Percentiles rank a stretch among this genome's conserved stretches.
Evolutionary conservation across 2,113 vertebrate genomes (phyloP).

Genomic region (Lophura nycthemera): DNA sequence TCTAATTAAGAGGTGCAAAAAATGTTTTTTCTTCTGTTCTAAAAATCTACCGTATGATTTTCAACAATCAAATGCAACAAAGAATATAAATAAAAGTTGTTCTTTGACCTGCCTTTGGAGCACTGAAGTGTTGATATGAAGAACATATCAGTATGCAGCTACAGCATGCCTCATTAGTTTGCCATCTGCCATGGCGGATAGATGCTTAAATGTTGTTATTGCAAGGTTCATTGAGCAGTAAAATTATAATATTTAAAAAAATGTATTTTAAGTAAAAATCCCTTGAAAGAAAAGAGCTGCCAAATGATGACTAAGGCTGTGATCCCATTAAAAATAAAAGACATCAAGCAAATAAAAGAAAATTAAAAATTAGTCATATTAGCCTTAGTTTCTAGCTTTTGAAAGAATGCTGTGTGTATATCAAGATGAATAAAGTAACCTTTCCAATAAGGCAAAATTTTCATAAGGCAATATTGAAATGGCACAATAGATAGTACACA

Average conservation of each 20-base stretch:
- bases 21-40: neutral
- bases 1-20: conserved; percentile 58
- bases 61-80: conserved; percentile 38
- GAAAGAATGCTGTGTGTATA: neutral
- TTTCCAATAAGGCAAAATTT: conserved; percentile 21
- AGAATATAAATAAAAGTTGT: conserved; percentile 73
- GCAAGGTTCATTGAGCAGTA: conserved; percentile 85
- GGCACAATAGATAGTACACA: neutral
- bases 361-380: neutral
- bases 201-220: conserved; percentile 86
- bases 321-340: conserved; percentile 42
- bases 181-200: conserved; percentile 85
- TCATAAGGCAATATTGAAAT: conserved; percentile 52
- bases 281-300: conserved; percentile 64
- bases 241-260: conserved; percentile 81
- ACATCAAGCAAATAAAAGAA: neutral
- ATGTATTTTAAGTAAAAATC: conserved; percentile 70
- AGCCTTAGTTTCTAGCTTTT: neutral
- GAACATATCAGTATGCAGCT: conserved; percentile 81
- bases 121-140: conserved; percentile 21
- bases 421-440: conserved; percentile 27
- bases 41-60: conserved; percentile 65
- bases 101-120: conserved; percentile 76
- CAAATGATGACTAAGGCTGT: conserved; percentile 48
- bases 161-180: conserved; percentile 86